Evolutionary conservation across 2,113 vertebrate species (phyloP), one percentile per base, ranked within the genome.

Genomic region (Ciconia maguari): DNA sequence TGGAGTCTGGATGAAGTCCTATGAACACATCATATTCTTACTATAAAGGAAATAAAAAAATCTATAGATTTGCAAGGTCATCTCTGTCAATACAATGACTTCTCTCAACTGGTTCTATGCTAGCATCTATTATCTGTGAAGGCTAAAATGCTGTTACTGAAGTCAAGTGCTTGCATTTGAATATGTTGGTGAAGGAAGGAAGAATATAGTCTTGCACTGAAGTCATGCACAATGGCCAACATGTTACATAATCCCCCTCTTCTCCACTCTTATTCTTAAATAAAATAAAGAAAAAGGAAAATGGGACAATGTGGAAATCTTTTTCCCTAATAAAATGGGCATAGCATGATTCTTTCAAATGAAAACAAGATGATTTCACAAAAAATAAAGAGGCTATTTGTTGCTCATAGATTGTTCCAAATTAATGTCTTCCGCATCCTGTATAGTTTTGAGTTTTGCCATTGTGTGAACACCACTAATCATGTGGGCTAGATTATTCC

Each of bases 311-410:
- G 62, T 87, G 69, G 68, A 92, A 86, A 77, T 72, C 13, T 46
- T 92, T 83, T 90, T 30, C 46, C 61, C 14, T 51, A 92, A 79
- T 61, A 95, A 94, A 94, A 54, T 30, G 3, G 22, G 19, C 46
- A 79, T 49, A 76, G 19, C 6, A 55, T 52, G 16, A 75, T 74
- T 87, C 14, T 87, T 32, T 83, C 46, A 91, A 94, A 94, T 90
- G 58, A 94, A 94, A 96, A 77, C 91, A 97, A 92, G 79, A 96
- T 82, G 41, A 70, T 88, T 89, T 89, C 2, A 6, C n/a, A 78
- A 85, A 87, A 93, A 91, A 36, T 34, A 92, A 74, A 80, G 27
- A 51, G 36, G 11, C 2, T 41, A 32, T 75, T 92, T 91, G 36
- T 78, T 95, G 44, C 41, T 78, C 44, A n/a, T n/a, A 91, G 46